Conservation (phyloP, 2,888 invertebrate genomes). For the Pristionchus entomophagus region DNA sequence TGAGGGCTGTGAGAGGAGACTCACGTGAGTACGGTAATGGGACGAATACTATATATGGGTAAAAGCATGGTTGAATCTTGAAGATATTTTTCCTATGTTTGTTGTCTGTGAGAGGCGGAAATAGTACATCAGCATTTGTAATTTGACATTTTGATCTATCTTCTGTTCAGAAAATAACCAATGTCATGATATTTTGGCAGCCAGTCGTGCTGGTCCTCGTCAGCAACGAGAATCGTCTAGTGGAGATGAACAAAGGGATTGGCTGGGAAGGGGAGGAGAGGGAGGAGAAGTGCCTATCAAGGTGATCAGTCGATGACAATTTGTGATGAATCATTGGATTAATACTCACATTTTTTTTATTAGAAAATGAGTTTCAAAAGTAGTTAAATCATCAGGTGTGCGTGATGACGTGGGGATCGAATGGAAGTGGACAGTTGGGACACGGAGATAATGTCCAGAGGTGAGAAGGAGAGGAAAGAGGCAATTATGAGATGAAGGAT, state of each 20-base stretch:
- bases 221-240: not conserved
- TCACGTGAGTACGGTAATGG: not conserved
- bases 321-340: not conserved
- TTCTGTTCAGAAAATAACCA: not conserved
- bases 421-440: slow-evolving; percentile 35
- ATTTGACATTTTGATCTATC: too few species aligned
- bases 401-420: slow-evolving; percentile 40
- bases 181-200: not conserved
- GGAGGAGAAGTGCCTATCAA: not conserved
- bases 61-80: too few species aligned
- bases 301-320: not conserved
- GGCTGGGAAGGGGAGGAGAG: slow-evolving; percentile 31
- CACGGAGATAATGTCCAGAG: slow-evolving; percentile 41
- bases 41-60: too few species aligned
- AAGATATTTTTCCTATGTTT: too few species aligned
- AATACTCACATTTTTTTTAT: too few species aligned
- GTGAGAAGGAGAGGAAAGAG: not conserved
- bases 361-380: too few species aligned
- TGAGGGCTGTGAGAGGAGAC: slow-evolving; percentile 37
- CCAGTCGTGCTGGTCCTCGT: not conserved
- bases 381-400: not conserved
- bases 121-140: too few species aligned
- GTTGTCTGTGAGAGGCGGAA: too few species aligned
- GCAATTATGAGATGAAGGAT: not conserved
- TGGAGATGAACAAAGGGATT: not conserved